Evolutionary conservation across 2,888 invertebrate species (phyloP).

Genomic region (Lomographa bimaculata): DNA sequence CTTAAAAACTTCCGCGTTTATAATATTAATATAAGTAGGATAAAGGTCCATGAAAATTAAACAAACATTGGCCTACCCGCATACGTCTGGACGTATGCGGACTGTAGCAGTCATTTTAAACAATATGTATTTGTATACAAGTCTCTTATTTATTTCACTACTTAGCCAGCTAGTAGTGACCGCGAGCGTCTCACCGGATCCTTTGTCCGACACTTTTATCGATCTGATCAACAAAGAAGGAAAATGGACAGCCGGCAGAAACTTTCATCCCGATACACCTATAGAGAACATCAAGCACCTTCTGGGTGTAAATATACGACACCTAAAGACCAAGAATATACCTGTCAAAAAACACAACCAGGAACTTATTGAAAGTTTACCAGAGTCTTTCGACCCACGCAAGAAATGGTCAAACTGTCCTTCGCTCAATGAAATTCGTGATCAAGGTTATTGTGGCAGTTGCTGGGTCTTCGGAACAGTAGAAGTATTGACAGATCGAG

Average conservation of each 20-base stretch:
- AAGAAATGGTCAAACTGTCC: constrained; percentile 93
- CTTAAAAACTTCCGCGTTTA: too few relatives aligned
- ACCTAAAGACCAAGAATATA: too few relatives aligned
- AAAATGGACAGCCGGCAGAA: constrained; percentile 91
- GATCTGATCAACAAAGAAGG: constrained; percentile 86
- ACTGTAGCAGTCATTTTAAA: too few relatives aligned
- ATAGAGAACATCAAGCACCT: constrained; percentile 70
- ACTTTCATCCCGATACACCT: constrained; percentile 85
- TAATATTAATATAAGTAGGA: too few relatives aligned
- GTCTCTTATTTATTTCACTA: too few relatives aligned
- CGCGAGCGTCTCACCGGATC: constrained; percentile 28
- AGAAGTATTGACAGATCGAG: constrained; percentile 94
- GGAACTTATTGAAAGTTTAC: constrained; percentile 77
- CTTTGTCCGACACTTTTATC: constrained; percentile 89
- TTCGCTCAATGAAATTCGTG: constrained; percentile 91
- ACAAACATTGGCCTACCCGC: too few relatives aligned
- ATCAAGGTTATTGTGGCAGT: constrained; percentile 95
- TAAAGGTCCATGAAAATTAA: too few relatives aligned
- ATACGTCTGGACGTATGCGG: too few relatives aligned
- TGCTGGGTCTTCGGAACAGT: constrained; percentile 97
- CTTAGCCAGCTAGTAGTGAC: too few relatives aligned
- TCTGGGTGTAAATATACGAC: constrained; percentile 85
- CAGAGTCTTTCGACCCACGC: constrained; percentile 91
- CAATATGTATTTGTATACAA: too few relatives aligned
- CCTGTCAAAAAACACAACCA: constrained; percentile 57